A percentile compares a stretch with the other conserved stretches of the same genome.
These are phyloP conservation scores for Adelphocoris suturalis DNA, from an alignment of 2,888 invertebrate species.

Conservation along the genomic window DNA sequence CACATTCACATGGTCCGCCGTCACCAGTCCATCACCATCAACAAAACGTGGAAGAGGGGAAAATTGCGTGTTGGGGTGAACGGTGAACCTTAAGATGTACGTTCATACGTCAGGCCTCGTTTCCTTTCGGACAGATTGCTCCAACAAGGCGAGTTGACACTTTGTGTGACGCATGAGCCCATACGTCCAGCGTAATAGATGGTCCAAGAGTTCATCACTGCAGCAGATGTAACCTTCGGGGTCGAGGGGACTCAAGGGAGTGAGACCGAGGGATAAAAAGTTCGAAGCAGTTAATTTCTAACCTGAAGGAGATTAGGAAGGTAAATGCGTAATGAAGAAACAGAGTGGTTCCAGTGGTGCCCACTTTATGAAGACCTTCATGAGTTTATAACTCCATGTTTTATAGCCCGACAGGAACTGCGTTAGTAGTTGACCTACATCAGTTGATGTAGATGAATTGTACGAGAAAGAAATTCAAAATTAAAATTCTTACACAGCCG, in stretches of 20 bases:
- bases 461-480: no score
- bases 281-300: not conserved
- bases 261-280: not conserved
- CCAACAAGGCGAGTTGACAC: slow-evolving; percentile 19
- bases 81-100: not conserved
- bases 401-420: no score
- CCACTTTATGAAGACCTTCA: no score
- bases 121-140: not conserved
- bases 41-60: not conserved
- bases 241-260: not conserved
- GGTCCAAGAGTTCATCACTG: slow-evolving; percentile 9
- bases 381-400: no score
- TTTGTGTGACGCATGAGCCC: slow-evolving; percentile 22
- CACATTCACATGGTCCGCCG: not conserved
- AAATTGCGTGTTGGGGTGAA: no score
- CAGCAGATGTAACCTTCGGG: not conserved
- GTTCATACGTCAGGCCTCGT: not conserved
- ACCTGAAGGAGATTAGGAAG: not conserved
- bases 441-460: no score
- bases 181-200: slow-evolving; percentile 14
- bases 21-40: not conserved
- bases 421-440: no score
- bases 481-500: no score
- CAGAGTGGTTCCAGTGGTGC: not conserved
- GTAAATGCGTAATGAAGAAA: slow-evolving; percentile 32